phyloP scores from a whole-genome alignment of 2,797 vertebrate genomes.

The Coracias cyanogaster region DNA sequence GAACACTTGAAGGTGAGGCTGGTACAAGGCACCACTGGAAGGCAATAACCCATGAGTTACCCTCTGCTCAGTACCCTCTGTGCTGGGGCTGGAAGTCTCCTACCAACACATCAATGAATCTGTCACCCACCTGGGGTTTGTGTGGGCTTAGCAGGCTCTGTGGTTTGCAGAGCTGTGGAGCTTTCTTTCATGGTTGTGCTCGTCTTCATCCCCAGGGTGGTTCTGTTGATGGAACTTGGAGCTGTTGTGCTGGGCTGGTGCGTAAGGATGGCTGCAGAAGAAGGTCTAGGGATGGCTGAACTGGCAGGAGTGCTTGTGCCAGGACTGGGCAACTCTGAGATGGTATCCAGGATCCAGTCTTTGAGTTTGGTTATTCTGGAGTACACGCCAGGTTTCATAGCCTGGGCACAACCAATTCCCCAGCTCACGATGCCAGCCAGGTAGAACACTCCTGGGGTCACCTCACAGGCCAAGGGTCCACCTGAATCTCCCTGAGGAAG shows the following conservation, averaged over 20 bases:
- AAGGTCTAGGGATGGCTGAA: not conserved
- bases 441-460: slow-evolving; percentile 89
- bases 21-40: slow-evolving; percentile 80
- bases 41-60: not conserved
- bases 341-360: slow-evolving; percentile 88
- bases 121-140: slow-evolving; percentile 76
- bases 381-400: slow-evolving; percentile 91
- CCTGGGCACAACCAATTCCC: slow-evolving; percentile 92
- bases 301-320: not conserved
- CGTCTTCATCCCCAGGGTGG: not conserved
- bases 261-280: not conserved
- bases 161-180: not conserved
- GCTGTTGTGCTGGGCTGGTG: not conserved
- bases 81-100: not conserved
- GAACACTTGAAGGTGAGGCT: slow-evolving; percentile 85
- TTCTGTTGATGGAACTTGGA: not conserved
- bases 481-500: slow-evolving; percentile 91
- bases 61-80: not conserved
- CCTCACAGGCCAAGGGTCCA: slow-evolving; percentile 93
- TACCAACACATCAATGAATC: not conserved
- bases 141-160: not conserved
- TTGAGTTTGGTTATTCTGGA: slow-evolving; percentile 86
- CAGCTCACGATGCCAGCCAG: slow-evolving; percentile 95
- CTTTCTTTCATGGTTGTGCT: not conserved
- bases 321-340: slow-evolving; percentile 11